phyloP scores from a whole-genome alignment of 2,113 vertebrate genomes.

The Marmota monax region DNA sequence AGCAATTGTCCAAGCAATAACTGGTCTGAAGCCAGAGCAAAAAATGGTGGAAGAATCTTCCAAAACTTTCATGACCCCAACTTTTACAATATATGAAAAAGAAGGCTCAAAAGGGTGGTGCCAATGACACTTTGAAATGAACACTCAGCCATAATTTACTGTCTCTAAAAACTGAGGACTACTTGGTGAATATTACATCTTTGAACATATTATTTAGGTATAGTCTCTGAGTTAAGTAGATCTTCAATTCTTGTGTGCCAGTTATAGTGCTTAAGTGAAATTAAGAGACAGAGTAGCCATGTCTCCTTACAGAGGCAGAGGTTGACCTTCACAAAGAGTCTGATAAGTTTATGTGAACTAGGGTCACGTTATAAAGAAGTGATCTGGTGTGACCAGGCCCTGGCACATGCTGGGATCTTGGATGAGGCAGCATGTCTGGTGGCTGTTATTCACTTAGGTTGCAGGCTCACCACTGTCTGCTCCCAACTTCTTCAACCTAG shows the following conservation, averaged over 20 bases:
- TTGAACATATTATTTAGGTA: background rate
- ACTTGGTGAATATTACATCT: background rate
- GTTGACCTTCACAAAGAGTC: background rate
- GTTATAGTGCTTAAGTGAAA: slow-evolving; percentile 5
- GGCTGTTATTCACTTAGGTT: background rate
- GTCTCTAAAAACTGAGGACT: background rate
- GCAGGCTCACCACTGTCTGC: background rate
- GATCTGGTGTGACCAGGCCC: background rate
- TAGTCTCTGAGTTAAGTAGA: background rate
- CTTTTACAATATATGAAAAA: background rate
- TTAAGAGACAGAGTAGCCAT: background rate
- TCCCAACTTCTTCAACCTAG: background rate
- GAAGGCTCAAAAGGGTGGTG: background rate
- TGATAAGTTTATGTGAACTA: background rate
- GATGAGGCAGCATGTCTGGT: background rate
- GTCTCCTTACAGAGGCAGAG: background rate
- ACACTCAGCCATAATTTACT: background rate
- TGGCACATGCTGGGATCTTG: background rate
- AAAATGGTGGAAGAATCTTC: background rate
- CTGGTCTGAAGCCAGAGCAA: background rate
- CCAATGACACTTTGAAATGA: background rate
- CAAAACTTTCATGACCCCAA: background rate
- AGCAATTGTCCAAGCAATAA: background rate
- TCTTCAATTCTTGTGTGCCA: slow-evolving; percentile 21
- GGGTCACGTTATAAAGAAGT: background rate